Conservation (phyloP, 2,113 vertebrate genomes). For the Actenoides lindsayi region DNA sequence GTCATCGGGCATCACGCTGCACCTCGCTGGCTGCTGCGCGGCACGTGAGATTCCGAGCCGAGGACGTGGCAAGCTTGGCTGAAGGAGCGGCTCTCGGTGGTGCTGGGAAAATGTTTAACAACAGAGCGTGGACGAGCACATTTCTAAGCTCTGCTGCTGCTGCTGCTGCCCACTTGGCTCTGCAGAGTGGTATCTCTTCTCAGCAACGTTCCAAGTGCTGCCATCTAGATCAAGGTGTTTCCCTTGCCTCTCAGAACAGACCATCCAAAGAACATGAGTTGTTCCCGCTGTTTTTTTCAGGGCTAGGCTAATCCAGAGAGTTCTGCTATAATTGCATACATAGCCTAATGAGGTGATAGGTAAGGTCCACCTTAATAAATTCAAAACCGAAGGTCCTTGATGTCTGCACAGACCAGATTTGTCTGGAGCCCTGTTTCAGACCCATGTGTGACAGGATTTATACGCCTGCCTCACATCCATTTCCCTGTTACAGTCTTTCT, state of each 20-base stretch:
- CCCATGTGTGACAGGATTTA: background rate
- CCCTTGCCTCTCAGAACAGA: background rate
- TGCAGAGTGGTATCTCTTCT: background rate
- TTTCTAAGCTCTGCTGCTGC: background rate
- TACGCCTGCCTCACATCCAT: background rate
- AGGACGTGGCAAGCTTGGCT: background rate
- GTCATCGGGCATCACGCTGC: background rate
- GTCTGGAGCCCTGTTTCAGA: background rate
- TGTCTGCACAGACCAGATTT: background rate
- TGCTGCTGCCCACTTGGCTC: background rate
- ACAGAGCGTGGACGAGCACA: background rate
- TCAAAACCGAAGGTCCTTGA: background rate
- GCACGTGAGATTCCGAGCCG: accelerated
- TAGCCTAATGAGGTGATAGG: background rate
- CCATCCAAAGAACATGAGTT: background rate
- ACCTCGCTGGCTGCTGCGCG: background rate
- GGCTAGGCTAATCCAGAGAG: background rate
- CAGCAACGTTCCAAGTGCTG: background rate
- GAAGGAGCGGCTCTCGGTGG: accelerated
- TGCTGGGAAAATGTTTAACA: background rate
- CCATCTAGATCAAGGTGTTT: background rate
- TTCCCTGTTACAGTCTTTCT: background rate
- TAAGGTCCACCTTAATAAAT: background rate
- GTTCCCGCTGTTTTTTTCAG: background rate
- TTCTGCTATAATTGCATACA: background rate